Conservation (phyloP, 2,888 invertebrate genomes). For the Parnassius glacialis region DNA sequence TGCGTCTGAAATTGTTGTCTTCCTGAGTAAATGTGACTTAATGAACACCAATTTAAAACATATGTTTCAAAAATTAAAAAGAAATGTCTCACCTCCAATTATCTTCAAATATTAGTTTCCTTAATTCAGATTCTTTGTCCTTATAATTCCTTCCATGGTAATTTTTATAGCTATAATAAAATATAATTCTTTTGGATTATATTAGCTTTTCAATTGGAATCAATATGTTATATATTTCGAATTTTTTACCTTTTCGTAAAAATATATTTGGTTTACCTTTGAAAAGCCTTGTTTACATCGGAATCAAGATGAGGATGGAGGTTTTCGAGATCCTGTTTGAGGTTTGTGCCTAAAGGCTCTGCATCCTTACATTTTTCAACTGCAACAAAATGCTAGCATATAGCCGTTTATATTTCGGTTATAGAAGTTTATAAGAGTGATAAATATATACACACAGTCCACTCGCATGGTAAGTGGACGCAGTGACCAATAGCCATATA, state of each 20-base stretch:
- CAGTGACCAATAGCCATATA: too few species aligned
- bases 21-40: too few species aligned
- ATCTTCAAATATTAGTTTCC: slow-evolving; percentile 45
- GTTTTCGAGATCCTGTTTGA: slow-evolving; percentile 20
- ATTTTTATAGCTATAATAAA: slow-evolving; percentile 36
- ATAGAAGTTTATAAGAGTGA: too few species aligned
- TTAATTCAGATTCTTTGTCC: slow-evolving; percentile 39
- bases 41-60: too few species aligned
- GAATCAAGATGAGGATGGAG: slow-evolving; percentile 27
- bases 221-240: too few species aligned
- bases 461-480: too few species aligned
- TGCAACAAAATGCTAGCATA: slow-evolving; percentile 23
- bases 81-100: slow-evolving; percentile 45
- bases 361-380: slow-evolving; percentile 27
- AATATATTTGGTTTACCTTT: slow-evolving; percentile 28
- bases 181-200: too few species aligned
- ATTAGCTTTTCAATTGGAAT: too few species aligned
- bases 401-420: too few species aligned
- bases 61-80: too few species aligned
- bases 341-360: slow-evolving; percentile 2
- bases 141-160: slow-evolving; percentile 44
- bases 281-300: slow-evolving; percentile 33
- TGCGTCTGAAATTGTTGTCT: slow-evolving; percentile 34
- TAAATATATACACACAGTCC: too few species aligned
- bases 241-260: too few species aligned